Conservation (phyloP, 2,797 vertebrate species). For the Corythornis leucogaster region DNA sequence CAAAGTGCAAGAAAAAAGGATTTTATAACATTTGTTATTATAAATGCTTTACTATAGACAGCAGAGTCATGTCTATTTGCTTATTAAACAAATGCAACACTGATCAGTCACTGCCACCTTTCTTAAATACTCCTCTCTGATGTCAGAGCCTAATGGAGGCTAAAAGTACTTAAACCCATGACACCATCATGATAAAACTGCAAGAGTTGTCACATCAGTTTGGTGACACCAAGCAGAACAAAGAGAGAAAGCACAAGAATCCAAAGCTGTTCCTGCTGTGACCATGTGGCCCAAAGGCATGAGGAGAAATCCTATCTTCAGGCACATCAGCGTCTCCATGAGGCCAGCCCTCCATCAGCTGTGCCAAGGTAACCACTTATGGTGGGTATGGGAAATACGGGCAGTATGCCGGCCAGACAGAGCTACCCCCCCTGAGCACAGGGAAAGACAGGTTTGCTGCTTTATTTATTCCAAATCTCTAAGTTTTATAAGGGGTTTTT, state of each 20-base stretch:
- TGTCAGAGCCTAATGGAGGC: background rate
- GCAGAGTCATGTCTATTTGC: background rate
- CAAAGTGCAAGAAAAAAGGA: background rate
- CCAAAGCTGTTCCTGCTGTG: background rate
- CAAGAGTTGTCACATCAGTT: background rate
- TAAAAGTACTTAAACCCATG: background rate
- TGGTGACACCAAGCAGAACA: background rate
- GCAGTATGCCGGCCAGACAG: background rate
- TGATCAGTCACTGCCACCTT: background rate
- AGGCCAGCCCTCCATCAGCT: background rate
- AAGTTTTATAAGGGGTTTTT: background rate
- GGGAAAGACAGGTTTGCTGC: background rate
- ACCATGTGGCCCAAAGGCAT: too few species aligned
- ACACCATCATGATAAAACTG: background rate
- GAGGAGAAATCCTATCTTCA: background rate
- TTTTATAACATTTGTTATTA: background rate
- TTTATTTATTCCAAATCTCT: background rate
- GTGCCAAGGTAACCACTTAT: background rate
- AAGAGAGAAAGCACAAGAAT: background rate
- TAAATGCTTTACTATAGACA: background rate
- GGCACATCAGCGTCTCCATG: background rate
- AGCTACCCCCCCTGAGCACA: background rate
- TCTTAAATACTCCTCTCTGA: background rate
- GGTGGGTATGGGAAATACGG: fast-evolving
- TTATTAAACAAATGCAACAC: background rate